Evolutionary conservation across 2,797 vertebrate genomes (phyloP).

Genomic region (Muscicapa striata): DNA sequence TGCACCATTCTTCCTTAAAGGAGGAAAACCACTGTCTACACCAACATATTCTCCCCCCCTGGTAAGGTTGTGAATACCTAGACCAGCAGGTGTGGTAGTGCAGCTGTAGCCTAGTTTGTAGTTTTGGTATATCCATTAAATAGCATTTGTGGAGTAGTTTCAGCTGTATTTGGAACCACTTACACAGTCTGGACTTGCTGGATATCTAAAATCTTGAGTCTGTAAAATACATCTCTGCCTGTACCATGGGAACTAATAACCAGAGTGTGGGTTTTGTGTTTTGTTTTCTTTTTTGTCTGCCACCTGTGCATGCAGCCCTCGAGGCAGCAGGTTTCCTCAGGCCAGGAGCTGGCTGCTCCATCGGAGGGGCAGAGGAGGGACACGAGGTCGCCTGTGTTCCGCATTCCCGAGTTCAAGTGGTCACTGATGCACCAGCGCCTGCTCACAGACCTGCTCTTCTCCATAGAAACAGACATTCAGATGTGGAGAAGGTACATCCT

Average conservation of each 20-base stretch:
- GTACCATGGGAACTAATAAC: not conserved
- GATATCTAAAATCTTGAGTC: not conserved
- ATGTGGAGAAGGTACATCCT: constrained; percentile 95
- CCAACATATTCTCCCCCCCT: constrained; percentile 11
- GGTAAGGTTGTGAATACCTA: constrained; percentile 62
- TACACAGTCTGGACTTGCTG: not conserved
- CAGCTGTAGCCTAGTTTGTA: constrained; percentile 44
- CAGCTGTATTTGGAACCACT: not conserved
- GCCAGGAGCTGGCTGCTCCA: constrained; percentile 61
- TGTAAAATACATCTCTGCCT: not conserved
- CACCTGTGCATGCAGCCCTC: constrained; percentile 69
- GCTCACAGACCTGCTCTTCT: constrained; percentile 95
- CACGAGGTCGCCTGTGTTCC: constrained; percentile 89
- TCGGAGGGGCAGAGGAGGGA: constrained; percentile 80
- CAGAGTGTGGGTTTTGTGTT: not conserved
- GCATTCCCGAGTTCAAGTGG: constrained; percentile 96
- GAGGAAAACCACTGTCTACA: constrained; percentile 59
- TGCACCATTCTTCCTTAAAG: constrained; percentile 73
- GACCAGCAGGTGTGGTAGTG: constrained; percentile 8
- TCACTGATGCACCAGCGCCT: constrained; percentile 97
- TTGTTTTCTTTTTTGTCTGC: not conserved
- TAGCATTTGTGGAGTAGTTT: constrained; percentile 1
- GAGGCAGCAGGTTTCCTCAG: constrained; percentile 72
- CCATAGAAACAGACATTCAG: constrained; percentile 97
- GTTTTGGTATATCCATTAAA: not conserved